Evolutionary conservation across 2,113 vertebrate species (phyloP).

Genomic region (Tachuris rubrigastra): DNA sequence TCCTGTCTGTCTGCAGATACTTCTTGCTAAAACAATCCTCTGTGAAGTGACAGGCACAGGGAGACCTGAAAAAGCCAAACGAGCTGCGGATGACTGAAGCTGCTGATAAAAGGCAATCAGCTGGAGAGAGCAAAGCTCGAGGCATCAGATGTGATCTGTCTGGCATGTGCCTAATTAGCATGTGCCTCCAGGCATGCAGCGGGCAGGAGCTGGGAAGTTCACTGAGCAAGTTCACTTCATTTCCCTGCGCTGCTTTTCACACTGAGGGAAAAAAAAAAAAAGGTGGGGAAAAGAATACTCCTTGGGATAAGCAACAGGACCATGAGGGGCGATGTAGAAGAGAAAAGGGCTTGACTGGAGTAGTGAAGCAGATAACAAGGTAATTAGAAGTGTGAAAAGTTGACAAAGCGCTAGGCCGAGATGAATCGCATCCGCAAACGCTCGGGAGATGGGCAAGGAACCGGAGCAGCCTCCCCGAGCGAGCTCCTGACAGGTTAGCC

Average conservation of each 20-base stretch:
- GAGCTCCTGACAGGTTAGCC: not conserved
- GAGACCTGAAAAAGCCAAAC: not conserved
- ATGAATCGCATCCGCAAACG: not conserved
- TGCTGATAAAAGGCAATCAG: slow-evolving; percentile 50
- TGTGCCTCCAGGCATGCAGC: not conserved
- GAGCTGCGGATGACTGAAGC: not conserved
- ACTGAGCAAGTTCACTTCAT: not conserved
- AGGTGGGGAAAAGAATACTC: not conserved
- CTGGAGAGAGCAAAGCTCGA: not conserved
- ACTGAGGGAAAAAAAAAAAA: not conserved
- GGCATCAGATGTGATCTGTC: not conserved
- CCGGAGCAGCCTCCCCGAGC: not conserved
- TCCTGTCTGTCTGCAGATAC: not conserved
- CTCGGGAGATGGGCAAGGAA: not conserved
- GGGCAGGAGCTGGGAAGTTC: not conserved
- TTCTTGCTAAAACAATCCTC: not conserved
- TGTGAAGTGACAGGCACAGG: not conserved
- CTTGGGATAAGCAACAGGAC: not conserved
- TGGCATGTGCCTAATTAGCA: slow-evolving; percentile 29
- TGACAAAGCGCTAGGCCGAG: slow-evolving; percentile 12
- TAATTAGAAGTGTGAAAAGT: slow-evolving; percentile 38
- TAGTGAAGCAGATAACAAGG: slow-evolving; percentile 22
- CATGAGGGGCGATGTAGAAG: not conserved
- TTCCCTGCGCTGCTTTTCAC: not conserved
- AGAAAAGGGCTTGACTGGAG: not conserved